These are phyloP conservation scores for Tetrapedia diversipes DNA, from an alignment of 2,888 invertebrate species.

Conservation along the genomic window DNA sequence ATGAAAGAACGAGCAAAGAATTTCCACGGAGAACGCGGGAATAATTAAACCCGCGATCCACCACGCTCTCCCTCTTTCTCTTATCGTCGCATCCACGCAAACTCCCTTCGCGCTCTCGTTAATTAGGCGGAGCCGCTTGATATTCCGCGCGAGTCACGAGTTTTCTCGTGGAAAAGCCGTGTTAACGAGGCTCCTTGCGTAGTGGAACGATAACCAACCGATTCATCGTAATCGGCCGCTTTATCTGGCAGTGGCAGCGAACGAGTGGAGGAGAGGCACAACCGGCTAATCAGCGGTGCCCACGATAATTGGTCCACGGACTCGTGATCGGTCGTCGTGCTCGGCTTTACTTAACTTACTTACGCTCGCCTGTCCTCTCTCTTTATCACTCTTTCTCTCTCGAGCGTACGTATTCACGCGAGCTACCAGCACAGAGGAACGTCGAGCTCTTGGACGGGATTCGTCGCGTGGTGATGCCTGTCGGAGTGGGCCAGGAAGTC, in stretches of 20 bases:
- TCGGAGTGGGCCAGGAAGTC: conserved; percentile 70
- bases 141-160: neutral
- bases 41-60: neutral
- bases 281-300: conserved; percentile 57
- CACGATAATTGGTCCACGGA: conserved; percentile 61
- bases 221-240: conserved; percentile 58
- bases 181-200: conserved; percentile 31
- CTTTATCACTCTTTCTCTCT: too few relatives aligned
- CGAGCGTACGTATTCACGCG: neutral
- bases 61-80: neutral
- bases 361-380: too few relatives aligned
- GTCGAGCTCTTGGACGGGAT: conserved; percentile 23
- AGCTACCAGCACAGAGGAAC: neutral
- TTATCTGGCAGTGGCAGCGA: conserved; percentile 52
- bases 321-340: conserved; percentile 11
- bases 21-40: too few relatives aligned
- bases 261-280: conserved; percentile 19
- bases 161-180: conserved; percentile 38
- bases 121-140: conserved; percentile 37
- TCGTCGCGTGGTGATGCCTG: conserved; percentile 27
- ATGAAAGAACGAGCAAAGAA: neutral
- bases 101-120: neutral
- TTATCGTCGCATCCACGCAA: neutral
- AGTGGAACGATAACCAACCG: conserved; percentile 46
- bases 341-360: too few relatives aligned